Conservation (phyloP, 2,797 vertebrate species). For the Petrocephalus schoutedeni region DNA sequence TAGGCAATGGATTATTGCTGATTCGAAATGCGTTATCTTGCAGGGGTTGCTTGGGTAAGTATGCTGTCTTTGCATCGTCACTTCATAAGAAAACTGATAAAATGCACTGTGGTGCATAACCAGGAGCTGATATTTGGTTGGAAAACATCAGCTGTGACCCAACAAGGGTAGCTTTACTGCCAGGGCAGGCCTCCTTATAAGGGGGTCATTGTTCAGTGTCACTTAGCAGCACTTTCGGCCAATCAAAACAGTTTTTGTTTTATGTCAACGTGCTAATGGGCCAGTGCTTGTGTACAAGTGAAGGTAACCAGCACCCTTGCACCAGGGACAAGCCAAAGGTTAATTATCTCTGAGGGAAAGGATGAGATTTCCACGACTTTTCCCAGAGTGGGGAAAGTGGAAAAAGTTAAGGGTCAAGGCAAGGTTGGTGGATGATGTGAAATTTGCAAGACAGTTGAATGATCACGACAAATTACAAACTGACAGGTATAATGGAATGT, state of each 20-base stretch:
- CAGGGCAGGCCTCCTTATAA: constrained; percentile 46
- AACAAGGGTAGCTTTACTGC: constrained; percentile 34
- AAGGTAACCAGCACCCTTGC: constrained; percentile 54
- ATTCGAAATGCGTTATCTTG: constrained; percentile 35
- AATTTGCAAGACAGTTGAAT: constrained; percentile 63
- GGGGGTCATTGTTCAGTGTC: constrained; percentile 60
- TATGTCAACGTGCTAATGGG: constrained; percentile 70
- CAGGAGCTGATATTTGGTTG: constrained; percentile 33
- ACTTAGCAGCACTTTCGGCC: constrained; percentile 68
- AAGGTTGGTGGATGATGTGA: constrained; percentile 58
- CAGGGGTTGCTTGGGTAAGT: constrained; percentile 30
- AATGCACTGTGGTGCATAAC: constrained; percentile 41
- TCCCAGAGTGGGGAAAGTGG: constrained; percentile 52
- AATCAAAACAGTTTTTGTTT: constrained; percentile 72
- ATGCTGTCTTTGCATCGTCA: constrained; percentile 43
- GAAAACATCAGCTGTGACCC: constrained; percentile 38
- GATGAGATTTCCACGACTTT: constrained; percentile 70
- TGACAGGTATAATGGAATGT: constrained; percentile 28
- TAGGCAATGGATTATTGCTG: constrained; percentile 45
- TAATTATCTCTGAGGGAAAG: constrained; percentile 67
- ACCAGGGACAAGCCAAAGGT: constrained; percentile 65
- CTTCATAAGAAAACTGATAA: constrained; percentile 32
- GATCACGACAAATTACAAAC: constrained; percentile 34
- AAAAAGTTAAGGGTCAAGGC: constrained; percentile 52
- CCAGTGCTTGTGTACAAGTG: constrained; percentile 63